Percentiles rank a stretch among this genome's conserved stretches.
Conservation (phyloP, 2,113 vertebrate genomes). For the Phylloscopus trochilus region DNA sequence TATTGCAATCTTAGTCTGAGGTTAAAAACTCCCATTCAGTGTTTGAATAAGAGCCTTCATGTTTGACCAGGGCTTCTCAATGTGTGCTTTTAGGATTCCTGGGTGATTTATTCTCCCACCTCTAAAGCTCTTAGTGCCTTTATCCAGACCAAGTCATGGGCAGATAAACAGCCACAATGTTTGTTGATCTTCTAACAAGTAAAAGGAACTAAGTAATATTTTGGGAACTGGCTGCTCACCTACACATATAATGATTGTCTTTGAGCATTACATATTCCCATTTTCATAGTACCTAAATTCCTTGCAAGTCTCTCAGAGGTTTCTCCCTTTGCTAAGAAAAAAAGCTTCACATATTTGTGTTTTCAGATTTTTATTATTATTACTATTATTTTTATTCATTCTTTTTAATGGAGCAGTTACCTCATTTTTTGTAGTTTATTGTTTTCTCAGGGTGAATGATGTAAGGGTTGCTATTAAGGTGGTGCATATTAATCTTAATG, state of each 20-base stretch:
- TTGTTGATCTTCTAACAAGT: not conserved
- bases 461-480: not conserved
- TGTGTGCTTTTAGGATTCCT: conserved; percentile 20
- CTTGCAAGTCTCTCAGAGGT: not conserved
- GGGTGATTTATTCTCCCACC: not conserved
- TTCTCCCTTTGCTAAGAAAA: not conserved
- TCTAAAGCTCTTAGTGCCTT: not conserved
- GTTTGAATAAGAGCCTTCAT: not conserved
- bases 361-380: not conserved
- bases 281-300: not conserved
- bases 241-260: not conserved
- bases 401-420: not conserved
- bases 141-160: not conserved
- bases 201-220: not conserved
- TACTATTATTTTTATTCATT: not conserved
- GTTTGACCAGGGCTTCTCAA: not conserved
- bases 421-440: not conserved
- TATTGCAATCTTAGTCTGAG: not conserved
- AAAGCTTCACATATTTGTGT: not conserved
- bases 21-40: not conserved
- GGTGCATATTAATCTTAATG: not conserved
- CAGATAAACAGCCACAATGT: not conserved
- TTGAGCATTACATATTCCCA: not conserved
- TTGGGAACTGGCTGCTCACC: not conserved
- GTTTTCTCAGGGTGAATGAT: not conserved